These are phyloP conservation scores for Tor tambroides DNA, from an alignment of 2,113 vertebrate species.

Conservation along the genomic window DNA sequence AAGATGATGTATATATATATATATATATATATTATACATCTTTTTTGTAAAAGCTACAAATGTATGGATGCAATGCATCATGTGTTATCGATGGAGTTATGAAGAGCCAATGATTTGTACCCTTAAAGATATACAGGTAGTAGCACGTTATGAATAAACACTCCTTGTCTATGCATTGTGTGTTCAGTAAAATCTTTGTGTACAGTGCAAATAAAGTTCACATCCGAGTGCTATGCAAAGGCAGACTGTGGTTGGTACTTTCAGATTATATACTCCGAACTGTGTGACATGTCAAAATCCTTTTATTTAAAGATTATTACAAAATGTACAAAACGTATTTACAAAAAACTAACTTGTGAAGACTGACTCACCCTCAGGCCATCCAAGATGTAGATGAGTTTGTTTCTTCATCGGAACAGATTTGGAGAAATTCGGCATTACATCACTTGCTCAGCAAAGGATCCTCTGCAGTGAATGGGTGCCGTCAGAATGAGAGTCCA, in stretches of 20 bases:
- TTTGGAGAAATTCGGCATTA: too few relatives aligned
- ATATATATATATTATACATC: conserved; percentile 75
- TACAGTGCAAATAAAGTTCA: conserved; percentile 59
- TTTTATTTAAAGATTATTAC: conserved; percentile 25
- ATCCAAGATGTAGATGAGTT: too few relatives aligned
- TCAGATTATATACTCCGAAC: neutral
- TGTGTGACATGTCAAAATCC: neutral
- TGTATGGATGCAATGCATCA: conserved; percentile 85
- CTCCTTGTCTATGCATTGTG: conserved; percentile 84
- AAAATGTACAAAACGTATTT: conserved; percentile 3
- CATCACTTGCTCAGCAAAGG: too few relatives aligned
- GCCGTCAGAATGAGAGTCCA: too few relatives aligned
- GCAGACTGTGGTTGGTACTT: conserved; percentile 33
- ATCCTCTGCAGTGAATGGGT: too few relatives aligned
- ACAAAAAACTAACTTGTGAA: neutral
- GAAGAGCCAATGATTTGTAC: conserved; percentile 77
- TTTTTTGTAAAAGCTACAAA: conserved; percentile 80
- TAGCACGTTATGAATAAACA: conserved; percentile 78
- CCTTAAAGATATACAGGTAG: conserved; percentile 68
- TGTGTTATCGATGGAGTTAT: conserved; percentile 74
- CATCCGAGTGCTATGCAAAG: conserved; percentile 60
- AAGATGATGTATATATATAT: conserved; percentile 64
- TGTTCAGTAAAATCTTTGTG: conserved; percentile 64
- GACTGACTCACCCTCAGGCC: too few relatives aligned
- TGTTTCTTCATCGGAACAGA: too few relatives aligned